Conservation (phyloP, 2,888 invertebrate species). For the Drosophila quinaria region DNA sequence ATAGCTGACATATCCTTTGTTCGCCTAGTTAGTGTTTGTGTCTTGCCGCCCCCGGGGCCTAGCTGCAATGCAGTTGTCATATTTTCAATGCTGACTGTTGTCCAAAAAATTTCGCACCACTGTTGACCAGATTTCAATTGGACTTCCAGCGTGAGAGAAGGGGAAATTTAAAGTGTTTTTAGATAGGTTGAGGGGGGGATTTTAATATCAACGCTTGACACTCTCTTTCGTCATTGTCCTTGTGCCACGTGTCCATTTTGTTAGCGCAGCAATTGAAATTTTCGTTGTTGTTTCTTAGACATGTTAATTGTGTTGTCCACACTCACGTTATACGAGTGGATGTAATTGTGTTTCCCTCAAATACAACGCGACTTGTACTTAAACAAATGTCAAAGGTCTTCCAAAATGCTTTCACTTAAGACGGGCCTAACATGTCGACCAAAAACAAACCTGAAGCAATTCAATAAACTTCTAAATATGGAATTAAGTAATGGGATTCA, state of each 20-base stretch:
- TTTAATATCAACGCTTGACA: conserved; percentile 70
- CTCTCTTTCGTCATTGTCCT: conserved; percentile 43
- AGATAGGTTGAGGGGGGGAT: conserved; percentile 27
- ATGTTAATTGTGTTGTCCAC: conserved; percentile 56
- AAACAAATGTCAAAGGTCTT: conserved; percentile 38
- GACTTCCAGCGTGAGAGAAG: conserved; percentile 1
- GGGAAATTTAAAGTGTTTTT: conserved; percentile 11
- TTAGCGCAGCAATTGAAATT: conserved; percentile 36
- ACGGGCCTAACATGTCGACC: neutral
- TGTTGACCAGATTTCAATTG: conserved; percentile 51
- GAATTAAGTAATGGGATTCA: neutral
- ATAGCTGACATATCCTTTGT: conserved; percentile 51
- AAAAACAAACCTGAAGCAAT: neutral
- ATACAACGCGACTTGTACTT: conserved; percentile 15
- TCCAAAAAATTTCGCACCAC: conserved; percentile 36
- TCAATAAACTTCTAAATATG: neutral
- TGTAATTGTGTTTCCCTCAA: neutral
- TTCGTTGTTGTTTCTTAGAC: conserved; percentile 20
- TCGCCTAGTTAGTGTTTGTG: conserved; percentile 15
- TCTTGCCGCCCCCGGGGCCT: conserved; percentile 32
- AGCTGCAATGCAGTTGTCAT: conserved; percentile 78
- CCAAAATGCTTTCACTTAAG: neutral
- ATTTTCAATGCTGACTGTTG: conserved; percentile 54
- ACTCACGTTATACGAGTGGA: neutral
- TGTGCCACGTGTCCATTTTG: conserved; percentile 30